These are phyloP conservation scores for Melanaphis sacchari DNA, from an alignment of 1,140 invertebrate species.

Conservation along the genomic window DNA sequence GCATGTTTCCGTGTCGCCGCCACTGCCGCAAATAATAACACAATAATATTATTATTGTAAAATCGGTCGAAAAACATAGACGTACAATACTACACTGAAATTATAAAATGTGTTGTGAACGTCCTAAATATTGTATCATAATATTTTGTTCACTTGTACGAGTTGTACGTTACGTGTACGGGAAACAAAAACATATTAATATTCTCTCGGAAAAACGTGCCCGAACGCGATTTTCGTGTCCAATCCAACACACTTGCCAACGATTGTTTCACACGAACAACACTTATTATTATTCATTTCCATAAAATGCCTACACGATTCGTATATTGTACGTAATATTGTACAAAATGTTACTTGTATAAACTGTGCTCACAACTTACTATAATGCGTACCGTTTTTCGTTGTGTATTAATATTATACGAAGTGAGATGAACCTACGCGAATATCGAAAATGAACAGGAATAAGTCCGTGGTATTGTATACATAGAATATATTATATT, in stretches of 20 bases:
- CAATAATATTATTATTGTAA: background rate
- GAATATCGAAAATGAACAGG: background rate
- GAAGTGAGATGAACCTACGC: background rate
- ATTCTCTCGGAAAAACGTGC: constrained; percentile 10
- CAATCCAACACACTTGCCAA: background rate
- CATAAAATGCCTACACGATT: background rate
- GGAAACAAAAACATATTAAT: background rate
- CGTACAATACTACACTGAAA: background rate
- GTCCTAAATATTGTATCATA: background rate
- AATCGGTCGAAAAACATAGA: background rate
- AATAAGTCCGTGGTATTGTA: background rate
- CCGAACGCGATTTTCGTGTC: background rate
- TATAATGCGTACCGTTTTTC: background rate
- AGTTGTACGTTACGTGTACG: background rate
- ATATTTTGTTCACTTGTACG: background rate
- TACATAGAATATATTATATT: too few species aligned
- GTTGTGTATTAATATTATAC: background rate
- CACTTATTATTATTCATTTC: background rate
- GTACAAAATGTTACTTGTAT: too few species aligned
- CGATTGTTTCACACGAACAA: constrained; percentile 2
- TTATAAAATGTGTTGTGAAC: background rate
- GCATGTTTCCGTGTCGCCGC: background rate
- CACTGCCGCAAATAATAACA: background rate
- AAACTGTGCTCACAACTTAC: background rate
- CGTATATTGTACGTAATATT: background rate